Base-by-base conservation (phyloP, 2,888 invertebrate species). In the Lapara coniferarum region DNA sequence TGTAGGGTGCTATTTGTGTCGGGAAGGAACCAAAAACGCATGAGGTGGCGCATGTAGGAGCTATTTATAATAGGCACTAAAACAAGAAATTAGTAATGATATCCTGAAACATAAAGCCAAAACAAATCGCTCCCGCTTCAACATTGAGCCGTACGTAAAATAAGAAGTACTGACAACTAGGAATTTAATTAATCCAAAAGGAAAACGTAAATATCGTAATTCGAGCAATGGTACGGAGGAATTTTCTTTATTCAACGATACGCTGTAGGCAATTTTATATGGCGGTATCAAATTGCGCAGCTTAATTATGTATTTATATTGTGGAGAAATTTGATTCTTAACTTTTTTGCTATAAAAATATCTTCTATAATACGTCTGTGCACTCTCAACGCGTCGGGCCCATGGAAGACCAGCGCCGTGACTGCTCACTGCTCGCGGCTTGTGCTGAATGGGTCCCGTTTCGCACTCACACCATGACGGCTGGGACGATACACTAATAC, bases 151-250 rank as follows among this genome's bases (percentile, higher is more conserved):
- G 71, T 71, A 73, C 73, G 71, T 72, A 73, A 77, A 78, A 77
- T 76, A 78, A 76, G 75, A 79, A 75, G 52, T 55, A 69, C 76
- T 74, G 74, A 78, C 75, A 81, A 78, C 81, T 84, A 85, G 81
- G 82, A 88, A 88, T 88, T 87, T 85, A 88, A 89, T 89, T 89
- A 90, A 88, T 87, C 81, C 82, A 80, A 84, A 85, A 81, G 82
- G 80, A 81, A 82, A 83, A 80, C 77, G 78, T 77, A 84, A 85
- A 85, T 85, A 83, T 81, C 81, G 63, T 71, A 81, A 63, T 63
- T 46, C 63, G 13, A 63, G 63, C 63, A 19, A 63, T 63, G 63
- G 63, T 19, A 49, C 55, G 63, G 1, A 49, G 63, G 63, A 63
- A 63, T 63, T 63, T 46, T 49, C 19, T 63, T 63, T 49, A 63